Evolutionary conservation across 2,888 invertebrate species (phyloP).

Genomic region (Halocaridina rubra): DNA sequence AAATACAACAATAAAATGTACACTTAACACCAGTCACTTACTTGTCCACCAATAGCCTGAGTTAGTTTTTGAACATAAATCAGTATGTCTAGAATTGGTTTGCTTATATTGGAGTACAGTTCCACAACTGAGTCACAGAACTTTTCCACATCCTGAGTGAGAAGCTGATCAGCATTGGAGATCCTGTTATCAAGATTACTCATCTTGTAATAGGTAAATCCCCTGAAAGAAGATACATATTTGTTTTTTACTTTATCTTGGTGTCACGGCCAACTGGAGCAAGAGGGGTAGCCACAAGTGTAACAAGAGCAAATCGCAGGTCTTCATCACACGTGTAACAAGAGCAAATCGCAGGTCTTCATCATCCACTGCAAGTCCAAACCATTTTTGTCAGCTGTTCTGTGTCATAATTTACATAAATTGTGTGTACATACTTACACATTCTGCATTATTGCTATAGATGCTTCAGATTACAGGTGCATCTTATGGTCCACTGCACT

Average conservation of each 20-base stretch:
- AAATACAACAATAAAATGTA: no score
- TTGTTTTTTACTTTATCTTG: no score
- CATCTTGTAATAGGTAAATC: conserved; percentile 97
- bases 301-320: background rate
- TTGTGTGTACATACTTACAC: no score
- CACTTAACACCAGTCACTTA: no score
- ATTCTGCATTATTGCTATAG: no score
- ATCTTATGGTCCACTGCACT: no score
- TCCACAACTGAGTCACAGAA: conserved; percentile 96
- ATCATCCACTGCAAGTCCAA: background rate
- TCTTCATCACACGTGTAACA: background rate
- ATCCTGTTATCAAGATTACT: conserved; percentile 94
- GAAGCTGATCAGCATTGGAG: conserved; percentile 93
- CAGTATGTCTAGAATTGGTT: conserved; percentile 93
- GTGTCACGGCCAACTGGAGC: no score
- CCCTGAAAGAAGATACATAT: conserved; percentile 72
- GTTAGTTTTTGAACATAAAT: conserved; percentile 93
- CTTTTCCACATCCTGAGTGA: conserved; percentile 96
- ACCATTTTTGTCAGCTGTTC: background rate
- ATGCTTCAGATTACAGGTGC: no score
- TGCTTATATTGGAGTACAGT: conserved; percentile 95
- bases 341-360: background rate
- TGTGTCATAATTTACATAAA: no score
- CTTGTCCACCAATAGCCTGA: conserved; percentile 84
- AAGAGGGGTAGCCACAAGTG: no score